Percentiles rank a stretch among this genome's conserved stretches.
These are phyloP conservation scores for Anas acuta DNA, from an alignment of 2,797 vertebrate species.

Conservation along the genomic window DNA sequence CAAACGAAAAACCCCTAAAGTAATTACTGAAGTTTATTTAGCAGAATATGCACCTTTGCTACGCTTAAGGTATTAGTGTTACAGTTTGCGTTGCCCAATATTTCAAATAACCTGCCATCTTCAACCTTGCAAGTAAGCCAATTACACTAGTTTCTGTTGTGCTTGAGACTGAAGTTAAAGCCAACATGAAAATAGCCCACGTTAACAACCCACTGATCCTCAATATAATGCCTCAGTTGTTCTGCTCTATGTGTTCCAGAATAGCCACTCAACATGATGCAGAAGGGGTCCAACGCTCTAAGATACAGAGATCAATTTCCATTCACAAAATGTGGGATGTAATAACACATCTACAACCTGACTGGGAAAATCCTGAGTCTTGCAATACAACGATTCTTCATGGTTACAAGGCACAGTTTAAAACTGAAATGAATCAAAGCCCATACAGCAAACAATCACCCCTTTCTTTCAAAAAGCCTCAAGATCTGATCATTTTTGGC, in stretches of 20 bases:
- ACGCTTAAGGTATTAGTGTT: slow-evolving; percentile 49
- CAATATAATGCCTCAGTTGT: background rate
- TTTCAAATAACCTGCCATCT: slow-evolving; percentile 45
- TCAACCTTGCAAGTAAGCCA: background rate
- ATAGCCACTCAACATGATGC: background rate
- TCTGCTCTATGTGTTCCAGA: background rate
- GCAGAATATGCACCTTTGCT: slow-evolving; percentile 63
- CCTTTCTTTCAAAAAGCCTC: background rate
- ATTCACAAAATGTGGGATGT: background rate
- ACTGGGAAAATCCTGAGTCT: background rate
- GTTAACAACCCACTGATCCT: slow-evolving; percentile 13
- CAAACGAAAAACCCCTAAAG: slow-evolving; percentile 63
- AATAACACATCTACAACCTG: background rate
- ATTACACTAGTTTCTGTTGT: slow-evolving; percentile 20
- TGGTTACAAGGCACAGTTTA: background rate
- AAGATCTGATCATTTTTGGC: background rate
- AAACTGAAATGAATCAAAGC: background rate
- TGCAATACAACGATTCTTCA: background rate
- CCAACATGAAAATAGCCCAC: background rate
- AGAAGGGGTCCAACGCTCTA: rapidly evolving
- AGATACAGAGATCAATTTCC: background rate
- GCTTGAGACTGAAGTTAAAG: slow-evolving; percentile 25
- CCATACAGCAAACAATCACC: background rate
- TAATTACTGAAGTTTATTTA: slow-evolving; percentile 67
- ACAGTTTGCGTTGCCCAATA: background rate